Evolutionary conservation across 2,888 invertebrate species (phyloP).

Genomic region (Seira ritae): DNA sequence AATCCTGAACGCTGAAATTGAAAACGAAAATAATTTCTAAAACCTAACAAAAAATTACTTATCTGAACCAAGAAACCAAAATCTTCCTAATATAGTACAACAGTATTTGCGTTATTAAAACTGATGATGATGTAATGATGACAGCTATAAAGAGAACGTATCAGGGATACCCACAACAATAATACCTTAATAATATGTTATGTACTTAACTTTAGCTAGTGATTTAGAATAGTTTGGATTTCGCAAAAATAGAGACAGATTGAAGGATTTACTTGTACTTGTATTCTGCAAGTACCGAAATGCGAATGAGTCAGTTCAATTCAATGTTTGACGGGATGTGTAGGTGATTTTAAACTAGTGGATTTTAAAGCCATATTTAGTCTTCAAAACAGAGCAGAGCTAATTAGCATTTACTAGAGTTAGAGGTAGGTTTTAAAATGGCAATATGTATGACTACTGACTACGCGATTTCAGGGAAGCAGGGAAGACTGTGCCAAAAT

Average conservation of each 20-base stretch:
- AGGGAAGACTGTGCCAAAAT: not conserved
- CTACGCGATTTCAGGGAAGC: not conserved
- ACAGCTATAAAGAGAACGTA: not conserved
- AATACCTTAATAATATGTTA: not conserved
- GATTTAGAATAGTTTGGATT: not conserved
- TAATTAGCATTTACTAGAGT: not conserved
- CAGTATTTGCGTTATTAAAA: conserved; percentile 31
- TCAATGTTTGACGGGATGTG: not conserved
- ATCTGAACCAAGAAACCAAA: conserved; percentile 24
- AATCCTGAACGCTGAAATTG: no score
- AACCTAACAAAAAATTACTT: no score
- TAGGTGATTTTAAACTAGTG: not conserved
- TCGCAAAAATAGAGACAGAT: not conserved
- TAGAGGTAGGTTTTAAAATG: not conserved
- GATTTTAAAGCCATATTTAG: not conserved
- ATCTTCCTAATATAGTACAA: conserved; percentile 47
- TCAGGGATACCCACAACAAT: not conserved
- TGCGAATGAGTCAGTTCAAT: not conserved
- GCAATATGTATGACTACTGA: no score
- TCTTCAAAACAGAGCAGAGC: not conserved
- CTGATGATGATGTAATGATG: not conserved
- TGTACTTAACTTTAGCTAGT: not conserved
- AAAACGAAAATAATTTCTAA: no score
- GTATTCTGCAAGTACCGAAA: not conserved
- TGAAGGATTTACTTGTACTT: not conserved